phyloP scores from a whole-genome alignment of 2,797 vertebrate genomes.

The Diplodus puntazzo region DNA sequence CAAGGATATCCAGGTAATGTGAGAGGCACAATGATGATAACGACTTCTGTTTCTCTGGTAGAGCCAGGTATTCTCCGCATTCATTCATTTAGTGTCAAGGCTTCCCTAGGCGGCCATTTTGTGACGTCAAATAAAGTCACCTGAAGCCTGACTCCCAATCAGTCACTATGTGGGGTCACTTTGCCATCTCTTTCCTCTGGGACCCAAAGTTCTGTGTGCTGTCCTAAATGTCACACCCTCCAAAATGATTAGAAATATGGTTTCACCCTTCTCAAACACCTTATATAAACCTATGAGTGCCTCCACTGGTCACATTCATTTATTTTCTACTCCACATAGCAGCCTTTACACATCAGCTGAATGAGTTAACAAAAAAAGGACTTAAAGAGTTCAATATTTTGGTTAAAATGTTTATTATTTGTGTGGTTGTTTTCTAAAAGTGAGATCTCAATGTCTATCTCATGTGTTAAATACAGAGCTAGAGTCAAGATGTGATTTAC shows the following conservation, averaged over 20 bases:
- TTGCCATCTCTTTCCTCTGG: constrained; percentile 9
- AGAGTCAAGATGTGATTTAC: no score
- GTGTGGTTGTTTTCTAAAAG: no score
- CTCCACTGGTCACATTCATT: background rate
- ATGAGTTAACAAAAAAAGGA: background rate
- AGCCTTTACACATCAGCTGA: no score
- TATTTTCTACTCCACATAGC: background rate
- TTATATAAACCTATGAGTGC: background rate
- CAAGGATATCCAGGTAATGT: background rate
- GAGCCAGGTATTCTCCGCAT: constrained; percentile 11
- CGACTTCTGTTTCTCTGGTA: background rate
- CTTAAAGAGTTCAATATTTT: background rate
- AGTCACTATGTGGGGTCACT: constrained; percentile 33
- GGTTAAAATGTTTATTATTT: no score
- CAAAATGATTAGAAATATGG: background rate
- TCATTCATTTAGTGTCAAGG: constrained; percentile 44
- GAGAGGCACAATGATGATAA: background rate
- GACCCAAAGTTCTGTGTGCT: background rate
- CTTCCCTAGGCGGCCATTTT: constrained; percentile 40
- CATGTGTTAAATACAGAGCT: no score
- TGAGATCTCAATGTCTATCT: no score
- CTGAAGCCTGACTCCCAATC: constrained; percentile 17
- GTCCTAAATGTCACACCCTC: constrained; percentile 31
- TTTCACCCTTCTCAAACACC: constrained; percentile 1
- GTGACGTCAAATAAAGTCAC: constrained; percentile 31